phyloP scores from a whole-genome alignment of 2,888 invertebrate species.

The Cephus rjabovi region DNA sequence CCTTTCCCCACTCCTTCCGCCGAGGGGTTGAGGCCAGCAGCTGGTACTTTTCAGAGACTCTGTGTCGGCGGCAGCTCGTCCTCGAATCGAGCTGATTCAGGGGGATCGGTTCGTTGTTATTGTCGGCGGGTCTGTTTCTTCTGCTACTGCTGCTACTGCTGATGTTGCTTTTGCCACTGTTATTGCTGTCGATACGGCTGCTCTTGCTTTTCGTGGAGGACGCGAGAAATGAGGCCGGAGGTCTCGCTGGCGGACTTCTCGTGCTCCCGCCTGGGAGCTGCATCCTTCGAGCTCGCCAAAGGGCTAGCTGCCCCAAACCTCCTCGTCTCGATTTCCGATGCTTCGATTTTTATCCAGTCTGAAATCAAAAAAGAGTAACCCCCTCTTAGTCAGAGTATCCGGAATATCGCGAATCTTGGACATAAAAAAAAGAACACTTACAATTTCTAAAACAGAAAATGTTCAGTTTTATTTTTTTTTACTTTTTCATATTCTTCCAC shows the following conservation, averaged over 20 bases:
- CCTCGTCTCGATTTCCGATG: conserved; percentile 60
- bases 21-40: conserved; percentile 59
- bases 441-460: background rate
- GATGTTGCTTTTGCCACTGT: conserved; percentile 39
- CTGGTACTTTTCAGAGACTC: conserved; percentile 51
- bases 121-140: conserved; percentile 48
- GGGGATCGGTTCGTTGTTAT: conserved; percentile 38
- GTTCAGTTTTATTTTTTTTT: background rate
- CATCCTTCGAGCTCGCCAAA: conserved; percentile 66
- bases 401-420: background rate
- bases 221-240: conserved; percentile 51
- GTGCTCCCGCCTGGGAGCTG: conserved; percentile 67
- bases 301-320: conserved; percentile 65
- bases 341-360: conserved; percentile 43
- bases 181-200: conserved; percentile 41
- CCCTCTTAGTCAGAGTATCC: background rate
- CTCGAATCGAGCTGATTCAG: conserved; percentile 50
- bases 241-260: conserved; percentile 62
- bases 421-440: too few relatives aligned
- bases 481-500: background rate
- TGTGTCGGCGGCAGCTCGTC: conserved; percentile 50
- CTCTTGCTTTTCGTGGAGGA: conserved; percentile 52
- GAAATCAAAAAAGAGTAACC: conserved; percentile 28
- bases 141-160: conserved; percentile 33
- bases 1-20: conserved; percentile 59